Base-by-base conservation (phyloP, 2,888 invertebrate genomes). In the Aromia moschata region DNA sequence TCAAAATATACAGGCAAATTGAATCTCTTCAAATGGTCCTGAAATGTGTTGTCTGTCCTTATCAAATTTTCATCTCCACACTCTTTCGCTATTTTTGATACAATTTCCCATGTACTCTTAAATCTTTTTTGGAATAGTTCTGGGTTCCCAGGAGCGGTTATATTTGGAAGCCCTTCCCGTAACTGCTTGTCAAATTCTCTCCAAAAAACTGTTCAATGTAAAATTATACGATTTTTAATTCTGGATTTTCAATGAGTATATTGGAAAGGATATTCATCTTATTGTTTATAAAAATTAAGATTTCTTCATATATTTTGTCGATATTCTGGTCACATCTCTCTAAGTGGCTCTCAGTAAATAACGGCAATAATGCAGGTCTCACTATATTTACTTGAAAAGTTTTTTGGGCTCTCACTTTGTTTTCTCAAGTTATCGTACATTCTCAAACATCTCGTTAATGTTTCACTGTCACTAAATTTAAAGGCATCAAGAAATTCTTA, bases 1-100 rank as follows among this genome's bases (percentile, higher is more conserved):
- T 97, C 96, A 79, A 94, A 97, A 81, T 98, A 98, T n/a, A 98
- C 96, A 9, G 95, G 93, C 47, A 97, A 83, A 81, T 96, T 97
- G 93, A 96, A 98, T 70, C 93, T 89, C 65, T 88, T 88, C 68
- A 79, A 70, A 58, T 93, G 86, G 75, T 95, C 88, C 72, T 87
- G 87, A 74, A 92, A 94, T 64, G 91, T 89, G 1, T 85, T 79
- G 73, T 92, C 89, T 52, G 84, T 81, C 64, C 87, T 84, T 53
- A 94, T 84, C 16, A 85, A 74, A 60, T 84, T 82, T 0, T 86
- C 82, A 62, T 86, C 84, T 44, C 87, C 86, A 56, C 85, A 90
- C 66, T 86, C 84, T 18, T 82, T 82, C 74, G 93, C 91, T 67
- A 96, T 85, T 73, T 86, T 86, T 46, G 80, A 83, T 11, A 96